Evolutionary conservation across 64 coral and sea anemone genomes (phyloP), one percentile per base, ranked within the genome.

Genomic region (Porites lutea): DNA sequence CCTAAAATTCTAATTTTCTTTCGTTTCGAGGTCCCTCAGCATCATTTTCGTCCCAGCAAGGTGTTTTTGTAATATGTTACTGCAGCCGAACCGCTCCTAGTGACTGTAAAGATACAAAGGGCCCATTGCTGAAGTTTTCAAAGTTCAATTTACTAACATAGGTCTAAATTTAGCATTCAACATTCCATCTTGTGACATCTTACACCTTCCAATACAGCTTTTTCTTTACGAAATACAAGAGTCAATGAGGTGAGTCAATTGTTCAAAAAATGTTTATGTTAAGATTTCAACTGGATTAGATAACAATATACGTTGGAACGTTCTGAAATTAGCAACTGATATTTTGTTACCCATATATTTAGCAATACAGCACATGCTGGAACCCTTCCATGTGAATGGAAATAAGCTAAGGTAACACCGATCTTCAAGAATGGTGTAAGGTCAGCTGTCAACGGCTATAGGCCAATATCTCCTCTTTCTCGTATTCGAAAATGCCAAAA

Each of bases 261-360:
- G 53, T 50, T 79, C 27, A 50, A 79, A 51, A n/a, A 48, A 79
- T 7, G 8, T 52, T 49, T 37, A 79, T 52, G 75, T 16, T 52
- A 79, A 79, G 75, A 79, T 3, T 50, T 27, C 75, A 54, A 79
- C 75, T 79, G 75, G 48, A 50, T n/a, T 50, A 9, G 75, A 79
- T n/a, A 79, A 79, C 53, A 37, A 37, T 37, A 49, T 52, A 47
- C 73, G 19, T 18, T 75, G 73, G n/a, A 75, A 51, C 37, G 19
- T 75, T 47, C 23, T 75, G 7, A 75, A 75, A 75, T 13, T 51
- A 47, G 73, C 73, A 75, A 27, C 37, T 22, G 73, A 75, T 22
- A 75, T 45, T 75, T 13, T 75, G 13, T 18, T 27, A 22, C 73
- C 5, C 73, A 77, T 14, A 77, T 22, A 49, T 77, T 77, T 22